Base-by-base conservation (phyloP, 2,888 invertebrate species). In the Caenorhabditis panamensis region DNA sequence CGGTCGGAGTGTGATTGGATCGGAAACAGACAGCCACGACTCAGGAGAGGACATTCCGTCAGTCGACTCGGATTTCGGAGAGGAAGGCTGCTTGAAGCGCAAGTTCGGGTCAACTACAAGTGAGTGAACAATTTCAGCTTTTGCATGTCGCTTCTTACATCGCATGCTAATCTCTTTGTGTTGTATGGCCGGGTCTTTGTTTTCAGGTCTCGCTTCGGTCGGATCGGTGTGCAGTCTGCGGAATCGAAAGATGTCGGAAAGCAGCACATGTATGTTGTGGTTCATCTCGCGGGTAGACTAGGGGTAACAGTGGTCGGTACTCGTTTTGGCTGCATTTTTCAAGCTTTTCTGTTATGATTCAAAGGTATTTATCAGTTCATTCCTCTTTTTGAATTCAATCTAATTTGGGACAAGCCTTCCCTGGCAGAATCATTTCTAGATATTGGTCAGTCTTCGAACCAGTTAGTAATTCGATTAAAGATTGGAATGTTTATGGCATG, bases 181-280 rank as follows among this genome's bases (percentile, higher is more conserved):
- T 64, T 63, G 63, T 63, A 44, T 61, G 72, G 54, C 54, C 47
- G 72, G 72, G 72, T 51, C 44, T 53, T 36, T 28, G 36, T 71
- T 82, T 85, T 64, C 80, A 85, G 85, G 85, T 76, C 67, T 83
- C 41, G 79, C 80, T 16, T 85, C 85, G 47, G 61, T 83, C 28
- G 59, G 76, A 36, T 85, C 85, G 20, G 81, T 83, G 8, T 83
- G 83, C 73, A 81, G 72, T 54, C 76, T 82, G 37, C 47, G 84
- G 20, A 76, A 68, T 51, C 72, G 84, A 1, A 81, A 73, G 41
- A 47, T 72, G 49, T 84, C 84, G 22, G 81, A 81, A 11, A 73
- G 81, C 63, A 81, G 82, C 62, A 83, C 75, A 67, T 82, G 82
- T 82, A 79, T 56, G 82, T 81, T 76, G 80, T 80, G 69, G 58